phyloP scores from a whole-genome alignment of 92 coral and sea anemone species.

The Scolanthus callimorphus region DNA sequence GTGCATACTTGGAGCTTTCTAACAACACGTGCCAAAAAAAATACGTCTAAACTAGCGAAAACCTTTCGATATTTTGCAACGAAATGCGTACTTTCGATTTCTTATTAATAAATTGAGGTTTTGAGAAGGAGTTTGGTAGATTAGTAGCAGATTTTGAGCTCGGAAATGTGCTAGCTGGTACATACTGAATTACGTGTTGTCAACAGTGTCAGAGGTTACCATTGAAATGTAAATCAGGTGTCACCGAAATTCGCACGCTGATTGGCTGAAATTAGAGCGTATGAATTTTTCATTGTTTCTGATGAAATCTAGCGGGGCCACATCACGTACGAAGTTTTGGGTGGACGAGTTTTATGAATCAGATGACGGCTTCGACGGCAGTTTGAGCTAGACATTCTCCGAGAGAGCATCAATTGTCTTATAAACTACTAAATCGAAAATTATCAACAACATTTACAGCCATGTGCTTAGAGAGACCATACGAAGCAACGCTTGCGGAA shows the following conservation, averaged over 20 bases:
- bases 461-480: conserved; percentile 40
- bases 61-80: too few relatives aligned
- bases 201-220: conserved; percentile 19
- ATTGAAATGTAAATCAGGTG: conserved; percentile 9
- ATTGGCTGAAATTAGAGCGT: conserved; percentile 30
- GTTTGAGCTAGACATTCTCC: background rate
- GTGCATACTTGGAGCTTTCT: background rate
- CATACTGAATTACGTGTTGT: background rate
- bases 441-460: conserved; percentile 1
- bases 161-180: too few relatives aligned
- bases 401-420: background rate
- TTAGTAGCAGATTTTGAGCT: too few relatives aligned
- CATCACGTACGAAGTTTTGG: conserved; percentile 28
- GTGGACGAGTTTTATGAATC: conserved; percentile 19
- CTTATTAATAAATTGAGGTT: background rate
- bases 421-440: background rate
- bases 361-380: background rate
- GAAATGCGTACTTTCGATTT: too few relatives aligned
- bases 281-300: conserved; percentile 59
- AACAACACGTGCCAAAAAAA: background rate
- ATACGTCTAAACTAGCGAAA: too few relatives aligned
- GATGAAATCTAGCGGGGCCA: background rate
- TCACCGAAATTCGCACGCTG: conserved; percentile 8
- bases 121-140: background rate
- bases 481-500: conserved; percentile 41